Conservation (phyloP, 2,888 invertebrate species). For the Harpalus rufipes region DNA sequence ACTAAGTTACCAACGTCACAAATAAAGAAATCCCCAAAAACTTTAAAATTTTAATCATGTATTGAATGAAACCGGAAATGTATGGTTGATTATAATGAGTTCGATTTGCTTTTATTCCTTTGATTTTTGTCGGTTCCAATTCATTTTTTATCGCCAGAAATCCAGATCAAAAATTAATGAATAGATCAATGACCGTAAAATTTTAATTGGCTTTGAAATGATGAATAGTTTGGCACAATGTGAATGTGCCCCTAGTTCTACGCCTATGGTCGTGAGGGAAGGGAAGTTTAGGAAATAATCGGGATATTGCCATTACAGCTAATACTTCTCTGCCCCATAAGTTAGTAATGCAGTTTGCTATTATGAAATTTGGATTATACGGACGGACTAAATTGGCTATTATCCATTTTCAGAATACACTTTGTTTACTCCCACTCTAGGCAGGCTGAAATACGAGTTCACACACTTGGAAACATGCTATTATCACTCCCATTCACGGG, state of each 20-base stretch:
- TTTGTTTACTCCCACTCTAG: conserved; percentile 32
- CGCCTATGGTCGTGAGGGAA: conserved; percentile 32
- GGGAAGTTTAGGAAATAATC: conserved; percentile 65
- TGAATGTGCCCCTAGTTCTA: neutral
- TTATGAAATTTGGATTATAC: conserved; percentile 62
- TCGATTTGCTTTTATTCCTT: conserved; percentile 29
- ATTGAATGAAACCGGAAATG: conserved; percentile 1
- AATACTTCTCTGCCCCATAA: conserved; percentile 67
- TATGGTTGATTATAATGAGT: conserved; percentile 27
- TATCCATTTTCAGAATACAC: conserved; percentile 56
- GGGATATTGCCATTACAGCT: conserved; percentile 69
- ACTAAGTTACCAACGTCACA: no score
- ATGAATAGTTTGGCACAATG: neutral
- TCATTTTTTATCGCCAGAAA: conserved; percentile 15
- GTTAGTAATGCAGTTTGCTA: conserved; percentile 57
- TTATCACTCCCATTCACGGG: conserved; percentile 1
- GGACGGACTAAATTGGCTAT: conserved; percentile 62
- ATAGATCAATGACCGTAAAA: conserved; percentile 38
- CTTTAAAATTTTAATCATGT: conserved; percentile 22
- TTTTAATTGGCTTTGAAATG: conserved; percentile 40
- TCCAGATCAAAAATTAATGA: conserved; percentile 32
- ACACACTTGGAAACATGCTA: conserved; percentile 7
- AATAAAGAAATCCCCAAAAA: no score
- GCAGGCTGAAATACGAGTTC: neutral
- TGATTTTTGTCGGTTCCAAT: conserved; percentile 9